A percentile compares a stretch with the other conserved stretches of the same genome.
phyloP scores from a whole-genome alignment of 2,888 invertebrate genomes.

The Chrysotoxum bicinctum region DNA sequence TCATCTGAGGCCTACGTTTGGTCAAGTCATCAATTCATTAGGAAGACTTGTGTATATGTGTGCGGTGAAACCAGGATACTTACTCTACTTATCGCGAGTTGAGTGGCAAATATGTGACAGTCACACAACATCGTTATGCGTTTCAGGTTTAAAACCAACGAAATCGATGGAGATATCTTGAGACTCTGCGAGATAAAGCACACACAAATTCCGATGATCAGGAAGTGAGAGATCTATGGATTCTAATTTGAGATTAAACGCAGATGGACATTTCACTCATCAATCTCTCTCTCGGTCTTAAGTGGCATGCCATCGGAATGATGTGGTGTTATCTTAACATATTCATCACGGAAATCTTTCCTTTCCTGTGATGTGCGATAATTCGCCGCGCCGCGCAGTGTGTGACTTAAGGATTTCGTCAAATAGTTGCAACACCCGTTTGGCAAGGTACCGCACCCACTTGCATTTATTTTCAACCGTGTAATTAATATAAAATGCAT shows the following conservation, averaged over 20 bases:
- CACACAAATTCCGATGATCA: constrained; percentile 39
- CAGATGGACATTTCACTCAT: constrained; percentile 48
- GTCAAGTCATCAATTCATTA: constrained; percentile 45
- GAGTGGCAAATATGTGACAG: constrained; percentile 66
- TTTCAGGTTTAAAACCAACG: constrained; percentile 22
- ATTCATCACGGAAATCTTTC: constrained; percentile 59
- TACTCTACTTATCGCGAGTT: constrained; percentile 21
- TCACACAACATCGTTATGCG: constrained; percentile 52
- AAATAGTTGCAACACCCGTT: constrained; percentile 37
- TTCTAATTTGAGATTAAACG: constrained; percentile 40
- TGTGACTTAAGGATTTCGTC: constrained; percentile 29
- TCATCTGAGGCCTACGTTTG: constrained; percentile 50
- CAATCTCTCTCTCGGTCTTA: constrained; percentile 43
- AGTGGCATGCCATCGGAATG: constrained; percentile 28
- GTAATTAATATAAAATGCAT: constrained; percentile 67
- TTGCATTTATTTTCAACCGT: constrained; percentile 27
- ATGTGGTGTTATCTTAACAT: constrained; percentile 42
- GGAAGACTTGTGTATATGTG: constrained; percentile 25
- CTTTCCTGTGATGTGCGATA: neutral
- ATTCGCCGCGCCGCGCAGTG: neutral
- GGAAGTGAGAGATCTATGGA: constrained; percentile 47
- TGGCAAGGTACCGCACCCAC: constrained; percentile 54
- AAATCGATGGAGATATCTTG: constrained; percentile 1
- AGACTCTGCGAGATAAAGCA: neutral
- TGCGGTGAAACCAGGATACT: constrained; percentile 22